Evolutionary conservation across 2,888 invertebrate species (phyloP), one percentile per base, ranked within the genome.

Genomic region (Pyrrhia umbra): DNA sequence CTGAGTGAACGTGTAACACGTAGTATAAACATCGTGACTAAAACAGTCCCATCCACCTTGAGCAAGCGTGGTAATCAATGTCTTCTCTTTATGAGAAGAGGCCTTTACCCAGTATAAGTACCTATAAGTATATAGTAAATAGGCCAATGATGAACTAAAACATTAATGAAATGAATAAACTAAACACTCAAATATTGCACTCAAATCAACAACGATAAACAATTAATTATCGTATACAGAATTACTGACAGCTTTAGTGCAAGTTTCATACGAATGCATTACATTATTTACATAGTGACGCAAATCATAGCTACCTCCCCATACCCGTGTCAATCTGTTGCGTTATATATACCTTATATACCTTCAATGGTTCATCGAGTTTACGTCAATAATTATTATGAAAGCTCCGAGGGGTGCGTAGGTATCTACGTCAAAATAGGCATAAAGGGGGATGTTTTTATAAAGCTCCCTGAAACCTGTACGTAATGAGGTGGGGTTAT

Each of bases 361-460:
- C 77, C 59, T 60, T 69, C 75, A 68, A 82, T 79, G 83, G 79
- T 81, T 68, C 80, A 77, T 72, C 74, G 83, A 75, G 70, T 74
- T 67, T 68, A 75, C 79, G 74, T 83, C 83, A 79, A 75, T 84
- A 73, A 71, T 59, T 42, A 66, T 52, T 47, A 52, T 52, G n/a
- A n/a, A n/a, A n/a, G 47, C 25, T 40, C 54, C 23, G 50, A 61
- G 55, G 61, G 72, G 34, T 62, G 59, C 18, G 51, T 60, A 30
- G 30, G 25, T 6, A n/a, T n/a, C n/a, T n/a, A 51, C 50, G 64
- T 79, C 40, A 68, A 76, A 75, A 79, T 77, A 75, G 73, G 50
- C 34, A 47, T 60, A 34, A 69, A 69, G 57, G 66, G 57, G 62
- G 39, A n/a, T 50, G 39, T 51, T 54, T 55, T 54, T 75, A 60